Evolutionary conservation across 1,140 invertebrate genomes (phyloP), one percentile per base, ranked within the genome.

Genomic region (Argopecten irradians): DNA sequence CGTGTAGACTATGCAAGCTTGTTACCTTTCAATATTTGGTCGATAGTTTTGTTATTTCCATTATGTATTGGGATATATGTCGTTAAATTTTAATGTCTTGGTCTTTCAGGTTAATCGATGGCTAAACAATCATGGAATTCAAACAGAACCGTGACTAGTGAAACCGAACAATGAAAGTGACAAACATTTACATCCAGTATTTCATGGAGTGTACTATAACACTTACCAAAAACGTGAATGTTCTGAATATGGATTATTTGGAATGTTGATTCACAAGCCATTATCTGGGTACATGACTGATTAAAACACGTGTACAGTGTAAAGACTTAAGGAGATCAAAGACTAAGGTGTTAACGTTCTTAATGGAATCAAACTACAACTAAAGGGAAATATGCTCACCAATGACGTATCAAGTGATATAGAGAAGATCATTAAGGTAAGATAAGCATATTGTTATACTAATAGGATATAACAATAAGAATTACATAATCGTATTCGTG

Each of bases 371-470:
- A 28, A 1, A 71, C 7, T 3, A 43, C n/a, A 34, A 82, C 55
- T 28, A 14, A 43, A n/a, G n/a, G 2, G 9, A 11, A 87, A 33
- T 33, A 87, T 87, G 86, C 33, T 87, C 5, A 83, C 86, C 8
- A 83, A 87, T 33, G 86, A 87, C 39, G 86, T 87, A 13, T 84
- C 71, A 35, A 43, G 71, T 28, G 86, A 87, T 34, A 83, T 87
- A n/a, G 71, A 87, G 34, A 87, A 87, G 41, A 87, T 87, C 11
- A 35, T 87, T 22, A 82, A 87, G 86, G 86, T 87, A 87, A 46
- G 19, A 33, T 28, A n/a, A n/a, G n/a, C n/a, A n/a, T n/a, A n/a
- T n/a, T n/a, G n/a, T n/a, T n/a, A n/a, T n/a, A n/a, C n/a, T n/a
- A n/a, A n/a, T n/a, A n/a, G n/a, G n/a, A n/a, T n/a, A n/a, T n/a